These are phyloP conservation scores for Elephas maximus DNA, from an alignment of 2,113 vertebrate species.

Conservation along the genomic window DNA sequence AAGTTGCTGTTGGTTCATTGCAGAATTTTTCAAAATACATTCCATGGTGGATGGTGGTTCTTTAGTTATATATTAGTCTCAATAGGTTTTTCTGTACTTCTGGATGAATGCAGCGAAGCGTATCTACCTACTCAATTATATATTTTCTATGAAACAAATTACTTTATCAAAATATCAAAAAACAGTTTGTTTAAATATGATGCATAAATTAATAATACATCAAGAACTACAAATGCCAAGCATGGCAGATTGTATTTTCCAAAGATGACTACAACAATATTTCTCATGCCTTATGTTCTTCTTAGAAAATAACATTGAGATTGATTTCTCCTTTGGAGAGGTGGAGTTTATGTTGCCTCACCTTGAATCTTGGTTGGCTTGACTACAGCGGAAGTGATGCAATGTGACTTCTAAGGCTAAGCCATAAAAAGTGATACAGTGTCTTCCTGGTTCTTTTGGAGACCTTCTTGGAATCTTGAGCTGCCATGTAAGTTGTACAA, in stretches of 20 bases:
- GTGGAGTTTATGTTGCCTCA: background rate
- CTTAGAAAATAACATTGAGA: background rate
- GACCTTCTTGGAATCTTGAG: background rate
- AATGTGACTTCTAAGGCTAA: conserved; percentile 10
- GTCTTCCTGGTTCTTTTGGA: background rate
- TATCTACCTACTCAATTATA: background rate
- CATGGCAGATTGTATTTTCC: conserved; percentile 7
- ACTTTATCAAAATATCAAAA: conserved; percentile 25
- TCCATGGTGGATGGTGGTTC: background rate
- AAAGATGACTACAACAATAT: background rate
- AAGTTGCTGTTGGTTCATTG: conserved; percentile 1
- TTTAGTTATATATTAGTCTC: background rate
- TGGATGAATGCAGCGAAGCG: background rate
- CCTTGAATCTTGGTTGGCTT: background rate
- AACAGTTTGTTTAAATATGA: conserved; percentile 22
- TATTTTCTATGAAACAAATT: conserved; percentile 43
- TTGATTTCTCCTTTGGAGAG: background rate
- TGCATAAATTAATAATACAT: background rate
- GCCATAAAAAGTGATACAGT: background rate
- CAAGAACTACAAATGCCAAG: background rate
- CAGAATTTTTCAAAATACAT: background rate
- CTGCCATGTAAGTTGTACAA: background rate
- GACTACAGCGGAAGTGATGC: background rate
- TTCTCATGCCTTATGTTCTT: background rate
- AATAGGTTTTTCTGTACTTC: background rate